Evolutionary conservation across 1,140 invertebrate species (phyloP).

Genomic region (Tribolium madens): DNA sequence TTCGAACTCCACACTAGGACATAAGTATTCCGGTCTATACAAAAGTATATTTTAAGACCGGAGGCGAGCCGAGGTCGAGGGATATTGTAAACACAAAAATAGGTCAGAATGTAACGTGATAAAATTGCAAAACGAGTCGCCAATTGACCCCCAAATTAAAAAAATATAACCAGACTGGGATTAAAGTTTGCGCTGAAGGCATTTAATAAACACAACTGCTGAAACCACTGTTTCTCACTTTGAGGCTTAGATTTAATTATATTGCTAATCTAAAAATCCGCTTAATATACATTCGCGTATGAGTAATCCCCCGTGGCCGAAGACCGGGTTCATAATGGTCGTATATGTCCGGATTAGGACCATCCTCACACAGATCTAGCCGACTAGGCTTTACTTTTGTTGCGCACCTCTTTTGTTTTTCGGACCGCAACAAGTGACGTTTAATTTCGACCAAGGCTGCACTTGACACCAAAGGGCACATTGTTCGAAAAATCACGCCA

Average conservation of each 20-base stretch:
- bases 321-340: constrained; percentile 33
- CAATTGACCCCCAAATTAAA: constrained; percentile 12
- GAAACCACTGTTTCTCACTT: constrained; percentile 50
- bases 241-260: constrained; percentile 53
- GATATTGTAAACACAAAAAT: constrained; percentile 43
- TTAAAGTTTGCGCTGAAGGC: not conserved
- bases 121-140: constrained; percentile 24
- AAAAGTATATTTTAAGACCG: constrained; percentile 43
- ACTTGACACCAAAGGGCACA: constrained; percentile 7
- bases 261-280: constrained; percentile 56
- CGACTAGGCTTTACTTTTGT: constrained; percentile 32
- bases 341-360: constrained; percentile 42
- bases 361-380: constrained; percentile 30
- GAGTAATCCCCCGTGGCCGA: constrained; percentile 45
- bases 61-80: constrained; percentile 6
- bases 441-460: constrained; percentile 15
- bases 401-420: constrained; percentile 7
- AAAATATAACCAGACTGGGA: not conserved
- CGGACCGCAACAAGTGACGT: constrained; percentile 35
- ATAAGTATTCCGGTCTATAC: constrained; percentile 43
- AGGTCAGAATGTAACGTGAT: constrained; percentile 40
- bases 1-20: constrained; percentile 24
- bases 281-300: constrained; percentile 54
- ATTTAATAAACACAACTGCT: constrained; percentile 49
- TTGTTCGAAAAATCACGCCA: constrained; percentile 20